A percentile compares a stretch with the other conserved stretches of the same genome.
Conservation (phyloP, 1,140 invertebrate species). For the Berghia stephanieae region DNA sequence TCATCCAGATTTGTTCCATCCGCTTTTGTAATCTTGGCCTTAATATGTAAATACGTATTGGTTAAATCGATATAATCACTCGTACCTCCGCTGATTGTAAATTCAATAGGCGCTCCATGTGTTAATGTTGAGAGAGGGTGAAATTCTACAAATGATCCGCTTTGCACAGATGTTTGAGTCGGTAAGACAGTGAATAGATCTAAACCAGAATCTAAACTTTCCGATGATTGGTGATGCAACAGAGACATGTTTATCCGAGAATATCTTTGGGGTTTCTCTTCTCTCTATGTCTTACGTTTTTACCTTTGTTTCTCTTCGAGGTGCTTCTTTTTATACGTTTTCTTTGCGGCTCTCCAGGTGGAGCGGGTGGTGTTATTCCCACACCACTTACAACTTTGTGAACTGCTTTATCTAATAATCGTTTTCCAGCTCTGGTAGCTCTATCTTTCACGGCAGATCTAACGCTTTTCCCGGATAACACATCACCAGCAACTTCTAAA, state of each 20-base stretch:
- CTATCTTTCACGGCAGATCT: neutral
- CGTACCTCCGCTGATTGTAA: too few species aligned
- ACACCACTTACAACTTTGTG: neutral
- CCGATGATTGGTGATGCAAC: conserved; percentile 10
- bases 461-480: conserved; percentile 10
- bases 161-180: too few species aligned
- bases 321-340: conserved; percentile 14
- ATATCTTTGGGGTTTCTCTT: conserved; percentile 11
- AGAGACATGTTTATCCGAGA: conserved; percentile 10
- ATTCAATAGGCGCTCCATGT: too few species aligned
- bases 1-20: too few species aligned
- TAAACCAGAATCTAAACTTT: neutral
- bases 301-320: neutral
- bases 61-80: neutral
- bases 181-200: neutral
- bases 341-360: neutral
- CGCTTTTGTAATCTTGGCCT: neutral
- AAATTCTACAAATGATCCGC: too few species aligned
- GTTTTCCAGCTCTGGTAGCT: neutral
- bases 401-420: neutral
- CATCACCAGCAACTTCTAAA: neutral
- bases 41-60: neutral
- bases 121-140: too few species aligned
- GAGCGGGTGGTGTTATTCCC: neutral
- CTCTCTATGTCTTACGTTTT: neutral